These are phyloP conservation scores for Paramormyrops hopkinsi DNA, from an alignment of 2,797 vertebrate genomes.

Conservation along the genomic window DNA sequence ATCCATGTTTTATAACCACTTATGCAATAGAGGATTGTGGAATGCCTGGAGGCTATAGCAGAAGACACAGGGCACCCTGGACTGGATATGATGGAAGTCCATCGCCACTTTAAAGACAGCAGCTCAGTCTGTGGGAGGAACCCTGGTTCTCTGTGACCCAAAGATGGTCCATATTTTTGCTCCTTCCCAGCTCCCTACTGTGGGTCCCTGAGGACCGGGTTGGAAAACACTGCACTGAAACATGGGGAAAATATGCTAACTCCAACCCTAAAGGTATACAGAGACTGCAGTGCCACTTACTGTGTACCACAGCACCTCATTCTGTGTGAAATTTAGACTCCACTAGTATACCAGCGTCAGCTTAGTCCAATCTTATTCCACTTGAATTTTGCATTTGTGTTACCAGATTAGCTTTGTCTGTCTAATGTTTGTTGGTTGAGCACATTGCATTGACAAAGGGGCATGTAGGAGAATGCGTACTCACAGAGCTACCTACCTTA, in stretches of 20 bases:
- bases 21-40: neutral
- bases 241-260: neutral
- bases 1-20: neutral
- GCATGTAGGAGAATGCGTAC: neutral
- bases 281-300: neutral
- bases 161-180: neutral
- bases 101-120: neutral
- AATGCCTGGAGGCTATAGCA: neutral
- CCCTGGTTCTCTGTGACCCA: neutral
- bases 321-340: neutral
- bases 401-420: conserved; percentile 8
- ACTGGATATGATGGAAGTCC: neutral
- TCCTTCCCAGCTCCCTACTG: neutral
- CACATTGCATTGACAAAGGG: neutral
- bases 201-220: neutral
- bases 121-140: neutral
- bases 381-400: neutral
- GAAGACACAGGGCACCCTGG: neutral
- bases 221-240: neutral
- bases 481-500: conserved; percentile 1
- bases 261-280: neutral
- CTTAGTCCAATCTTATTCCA: neutral
- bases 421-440: neutral
- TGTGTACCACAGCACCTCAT: neutral
- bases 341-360: neutral